Percentiles rank a stretch among this genome's conserved stretches.
Conservation (phyloP, 1,140 invertebrate species). For the Bombus vancouverensis region DNA sequence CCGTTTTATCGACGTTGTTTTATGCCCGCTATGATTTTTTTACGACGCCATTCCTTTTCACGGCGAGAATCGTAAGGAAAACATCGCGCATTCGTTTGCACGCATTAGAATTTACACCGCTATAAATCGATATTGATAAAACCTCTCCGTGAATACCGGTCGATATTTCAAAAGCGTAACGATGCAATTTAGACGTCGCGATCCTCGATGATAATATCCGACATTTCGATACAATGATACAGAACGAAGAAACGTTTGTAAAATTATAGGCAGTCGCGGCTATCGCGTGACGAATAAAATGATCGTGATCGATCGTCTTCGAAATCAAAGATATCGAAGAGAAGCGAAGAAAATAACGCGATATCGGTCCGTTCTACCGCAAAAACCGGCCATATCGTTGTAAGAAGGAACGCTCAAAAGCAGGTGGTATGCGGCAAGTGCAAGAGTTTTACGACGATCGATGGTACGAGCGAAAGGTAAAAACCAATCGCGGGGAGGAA, state of each 20-base stretch:
- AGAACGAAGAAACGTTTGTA: too few relatives aligned
- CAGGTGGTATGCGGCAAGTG: neutral
- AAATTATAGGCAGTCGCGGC: too few relatives aligned
- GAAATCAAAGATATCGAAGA: neutral
- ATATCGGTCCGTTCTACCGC: neutral
- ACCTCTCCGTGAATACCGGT: neutral
- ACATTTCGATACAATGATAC: too few relatives aligned
- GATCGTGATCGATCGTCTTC: neutral
- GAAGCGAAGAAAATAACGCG: neutral
- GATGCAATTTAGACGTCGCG: too few relatives aligned
- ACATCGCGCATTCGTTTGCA: neutral
- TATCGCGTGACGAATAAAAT: too few relatives aligned
- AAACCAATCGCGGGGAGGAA: neutral
- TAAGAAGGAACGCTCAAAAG: neutral
- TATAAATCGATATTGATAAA: neutral
- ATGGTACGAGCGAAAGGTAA: neutral
- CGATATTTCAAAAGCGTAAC: neutral
- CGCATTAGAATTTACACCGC: neutral
- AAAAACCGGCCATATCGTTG: neutral
- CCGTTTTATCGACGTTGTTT: constrained; percentile 3
- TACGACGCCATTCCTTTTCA: neutral
- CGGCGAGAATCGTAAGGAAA: neutral
- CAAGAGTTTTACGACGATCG: constrained; percentile 2
- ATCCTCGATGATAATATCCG: too few relatives aligned
- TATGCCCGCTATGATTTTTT: constrained; percentile 12